A percentile compares a stretch with the other conserved stretches of the same genome.
These are phyloP conservation scores for Coptodon bakossiorum DNA, from an alignment of 2,113 vertebrate genomes.

Conservation along the genomic window DNA sequence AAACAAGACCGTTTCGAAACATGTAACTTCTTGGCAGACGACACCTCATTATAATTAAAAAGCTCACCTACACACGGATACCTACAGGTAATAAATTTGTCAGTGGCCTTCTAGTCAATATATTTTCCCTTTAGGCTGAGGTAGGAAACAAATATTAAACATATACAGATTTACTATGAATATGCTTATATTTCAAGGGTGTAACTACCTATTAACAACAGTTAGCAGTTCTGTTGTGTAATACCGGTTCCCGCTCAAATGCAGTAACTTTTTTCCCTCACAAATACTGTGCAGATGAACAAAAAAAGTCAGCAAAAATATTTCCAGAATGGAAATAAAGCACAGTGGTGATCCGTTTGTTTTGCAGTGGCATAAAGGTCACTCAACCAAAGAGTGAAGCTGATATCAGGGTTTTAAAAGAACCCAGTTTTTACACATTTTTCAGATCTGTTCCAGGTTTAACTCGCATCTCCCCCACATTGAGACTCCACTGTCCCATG, in stretches of 20 bases:
- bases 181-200: neutral
- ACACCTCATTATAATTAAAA: neutral
- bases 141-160: slow-evolving; percentile 40
- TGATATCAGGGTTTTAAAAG: neutral
- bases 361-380: neutral
- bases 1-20: neutral
- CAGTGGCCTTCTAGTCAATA: neutral
- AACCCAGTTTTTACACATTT: neutral
- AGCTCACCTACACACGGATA: neutral
- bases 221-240: neutral
- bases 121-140: slow-evolving; percentile 56
- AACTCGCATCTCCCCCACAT: neutral
- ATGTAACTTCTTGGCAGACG: neutral
- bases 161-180: neutral
- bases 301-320: neutral
- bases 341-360: slow-evolving; percentile 27
- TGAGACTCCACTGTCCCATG: neutral
- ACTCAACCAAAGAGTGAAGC: neutral
- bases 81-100: neutral
- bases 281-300: neutral
- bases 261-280: neutral
- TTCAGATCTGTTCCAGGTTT: neutral
- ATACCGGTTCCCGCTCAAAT: neutral
- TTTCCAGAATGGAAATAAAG: slow-evolving; percentile 20
- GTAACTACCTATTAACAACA: neutral